A percentile compares a stretch with the other conserved stretches of the same genome.
These are phyloP conservation scores for Pseudomyrmex pallidus DNA, from an alignment of 1,140 invertebrate genomes.

Conservation along the genomic window DNA sequence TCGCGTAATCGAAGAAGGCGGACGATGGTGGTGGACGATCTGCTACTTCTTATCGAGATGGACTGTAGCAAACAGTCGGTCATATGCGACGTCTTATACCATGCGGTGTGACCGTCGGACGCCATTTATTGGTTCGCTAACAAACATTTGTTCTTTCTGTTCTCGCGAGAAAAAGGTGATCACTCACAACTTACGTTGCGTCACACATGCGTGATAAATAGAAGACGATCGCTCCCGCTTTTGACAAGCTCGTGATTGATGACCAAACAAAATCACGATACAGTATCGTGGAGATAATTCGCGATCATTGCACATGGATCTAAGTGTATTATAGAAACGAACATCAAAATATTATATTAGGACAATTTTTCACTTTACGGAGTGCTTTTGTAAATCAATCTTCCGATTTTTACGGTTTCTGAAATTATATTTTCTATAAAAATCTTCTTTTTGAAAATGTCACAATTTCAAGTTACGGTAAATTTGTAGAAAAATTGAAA, in stretches of 20 bases:
- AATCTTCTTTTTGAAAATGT: no score
- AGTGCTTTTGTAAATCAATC: no score
- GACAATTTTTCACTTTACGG: no score
- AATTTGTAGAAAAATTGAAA: background rate
- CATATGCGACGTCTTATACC: constrained; percentile 71
- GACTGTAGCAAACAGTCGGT: constrained; percentile 25
- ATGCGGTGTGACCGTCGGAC: constrained; percentile 68
- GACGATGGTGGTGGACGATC: constrained; percentile 50
- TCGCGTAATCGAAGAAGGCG: background rate
- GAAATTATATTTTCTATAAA: no score
- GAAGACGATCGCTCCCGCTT: background rate
- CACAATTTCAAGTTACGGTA: no score
- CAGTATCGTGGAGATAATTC: background rate
- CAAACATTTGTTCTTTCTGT: constrained; percentile 75
- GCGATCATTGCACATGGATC: no score
- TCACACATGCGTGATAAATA: constrained; percentile 50
- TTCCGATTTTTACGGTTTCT: no score
- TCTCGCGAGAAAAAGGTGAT: constrained; percentile 70
- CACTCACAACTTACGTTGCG: constrained; percentile 42
- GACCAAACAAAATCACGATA: background rate
- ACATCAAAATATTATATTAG: no score
- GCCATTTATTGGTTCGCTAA: constrained; percentile 77
- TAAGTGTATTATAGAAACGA: no score
- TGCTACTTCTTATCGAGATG: constrained; percentile 52
- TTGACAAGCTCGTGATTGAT: background rate